Evolutionary conservation across 2,113 vertebrate genomes (phyloP).

Genomic region (Anhinga rufa): DNA sequence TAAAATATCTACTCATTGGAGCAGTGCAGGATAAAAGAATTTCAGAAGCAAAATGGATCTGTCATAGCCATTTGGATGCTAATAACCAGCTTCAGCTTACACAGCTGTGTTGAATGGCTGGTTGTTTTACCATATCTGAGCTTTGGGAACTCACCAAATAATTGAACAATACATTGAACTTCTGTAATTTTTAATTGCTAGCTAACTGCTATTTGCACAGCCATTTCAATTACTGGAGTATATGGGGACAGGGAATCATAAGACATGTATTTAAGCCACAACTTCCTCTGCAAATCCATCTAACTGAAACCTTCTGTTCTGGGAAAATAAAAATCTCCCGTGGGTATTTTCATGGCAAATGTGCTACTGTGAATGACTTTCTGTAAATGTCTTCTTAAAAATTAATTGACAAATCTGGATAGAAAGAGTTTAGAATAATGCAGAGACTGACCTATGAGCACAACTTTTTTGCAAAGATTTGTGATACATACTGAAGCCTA

Average conservation of each 20-base stretch:
- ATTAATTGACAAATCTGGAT: neutral
- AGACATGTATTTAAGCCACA: neutral
- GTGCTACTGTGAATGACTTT: neutral
- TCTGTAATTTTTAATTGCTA: slow-evolving; percentile 16
- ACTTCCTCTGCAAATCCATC: neutral
- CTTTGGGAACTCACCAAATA: neutral
- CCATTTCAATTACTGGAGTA: neutral
- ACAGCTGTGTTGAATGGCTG: neutral
- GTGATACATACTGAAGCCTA: neutral
- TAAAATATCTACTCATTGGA: neutral
- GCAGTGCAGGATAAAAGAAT: neutral
- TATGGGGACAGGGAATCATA: neutral
- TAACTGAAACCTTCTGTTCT: neutral
- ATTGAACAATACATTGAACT: neutral
- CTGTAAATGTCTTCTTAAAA: neutral
- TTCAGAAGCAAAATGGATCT: neutral
- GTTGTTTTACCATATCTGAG: neutral
- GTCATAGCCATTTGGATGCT: neutral
- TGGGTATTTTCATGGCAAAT: neutral
- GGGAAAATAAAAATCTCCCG: neutral
- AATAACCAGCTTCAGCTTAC: neutral
- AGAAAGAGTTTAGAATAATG: neutral
- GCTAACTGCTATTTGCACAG: neutral
- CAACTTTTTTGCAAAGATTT: neutral
- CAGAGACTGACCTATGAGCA: neutral